Conservation (phyloP, 1,140 invertebrate genomes). For the Philaenus spumarius region DNA sequence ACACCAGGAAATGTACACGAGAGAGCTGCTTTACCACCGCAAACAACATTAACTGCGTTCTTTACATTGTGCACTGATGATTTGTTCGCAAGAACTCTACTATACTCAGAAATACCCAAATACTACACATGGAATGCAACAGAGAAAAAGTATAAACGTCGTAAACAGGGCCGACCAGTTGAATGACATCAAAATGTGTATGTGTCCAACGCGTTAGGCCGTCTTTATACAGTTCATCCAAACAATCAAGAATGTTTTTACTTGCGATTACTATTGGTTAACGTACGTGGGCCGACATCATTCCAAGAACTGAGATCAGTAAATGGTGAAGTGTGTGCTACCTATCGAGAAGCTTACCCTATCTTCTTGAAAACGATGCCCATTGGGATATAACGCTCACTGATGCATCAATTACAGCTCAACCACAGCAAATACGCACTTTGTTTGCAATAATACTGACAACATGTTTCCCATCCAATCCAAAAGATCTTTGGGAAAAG, state of each 20-base stretch:
- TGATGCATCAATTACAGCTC: constrained; percentile 30
- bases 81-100: constrained; percentile 32
- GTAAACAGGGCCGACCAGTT: constrained; percentile 26
- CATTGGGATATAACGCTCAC: constrained; percentile 33
- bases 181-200: constrained; percentile 29
- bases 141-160: constrained; percentile 16
- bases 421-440: constrained; percentile 38
- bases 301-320: constrained; percentile 42
- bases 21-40: constrained; percentile 9
- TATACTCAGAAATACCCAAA: constrained; percentile 31
- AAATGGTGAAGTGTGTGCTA: constrained; percentile 35
- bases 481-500: constrained; percentile 34
- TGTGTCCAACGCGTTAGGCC: constrained; percentile 27
- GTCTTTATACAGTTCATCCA: constrained; percentile 37
- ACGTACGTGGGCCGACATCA: constrained; percentile 41
- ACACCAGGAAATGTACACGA: constrained; percentile 17
- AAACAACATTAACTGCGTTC: constrained; percentile 35
- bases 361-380: constrained; percentile 29
- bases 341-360: constrained; percentile 38
- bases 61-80: constrained; percentile 29
- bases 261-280: constrained; percentile 40
- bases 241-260: constrained; percentile 35
- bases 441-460: constrained; percentile 39
- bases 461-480: constrained; percentile 32
- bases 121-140: constrained; percentile 34